Conservation (phyloP, 2,113 vertebrate species). For the Syngnathus floridae region DNA sequence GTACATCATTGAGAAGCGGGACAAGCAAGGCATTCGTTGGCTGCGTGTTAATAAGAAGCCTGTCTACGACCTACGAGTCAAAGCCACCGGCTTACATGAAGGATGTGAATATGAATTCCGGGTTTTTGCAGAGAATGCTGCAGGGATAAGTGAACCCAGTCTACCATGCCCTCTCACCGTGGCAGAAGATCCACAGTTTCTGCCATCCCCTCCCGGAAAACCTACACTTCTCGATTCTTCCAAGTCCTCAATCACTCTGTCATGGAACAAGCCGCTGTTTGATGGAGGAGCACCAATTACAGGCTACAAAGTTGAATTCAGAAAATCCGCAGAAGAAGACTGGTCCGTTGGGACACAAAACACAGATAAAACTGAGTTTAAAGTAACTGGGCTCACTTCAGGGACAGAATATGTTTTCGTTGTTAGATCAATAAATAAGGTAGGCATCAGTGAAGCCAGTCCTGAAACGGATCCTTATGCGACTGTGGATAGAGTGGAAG, state of each 20-base stretch:
- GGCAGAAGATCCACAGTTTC: constrained; percentile 90
- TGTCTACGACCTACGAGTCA: constrained; percentile 93
- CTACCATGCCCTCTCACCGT: constrained; percentile 75
- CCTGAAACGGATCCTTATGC: constrained; percentile 81
- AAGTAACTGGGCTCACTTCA: constrained; percentile 77
- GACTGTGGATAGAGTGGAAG: constrained; percentile 89
- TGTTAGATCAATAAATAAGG: constrained; percentile 89
- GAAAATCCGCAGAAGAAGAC: constrained; percentile 80
- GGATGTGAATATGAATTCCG: constrained; percentile 94
- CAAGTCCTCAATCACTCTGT: constrained; percentile 80
- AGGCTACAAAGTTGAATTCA: constrained; percentile 89
- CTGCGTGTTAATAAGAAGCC: constrained; percentile 92
- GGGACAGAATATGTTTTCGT: constrained; percentile 85
- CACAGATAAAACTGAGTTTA: constrained; percentile 84
- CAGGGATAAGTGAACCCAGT: constrained; percentile 90
- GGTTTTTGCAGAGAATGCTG: constrained; percentile 94
- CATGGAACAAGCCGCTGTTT: constrained; percentile 93
- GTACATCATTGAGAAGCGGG: constrained; percentile 91
- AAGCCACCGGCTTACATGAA: constrained; percentile 84
- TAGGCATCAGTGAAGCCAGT: constrained; percentile 88
- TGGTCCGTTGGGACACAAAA: constrained; percentile 82
- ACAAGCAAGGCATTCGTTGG: constrained; percentile 92
- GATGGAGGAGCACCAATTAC: constrained; percentile 90
- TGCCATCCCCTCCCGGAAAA: constrained; percentile 87
- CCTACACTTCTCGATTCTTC: constrained; percentile 83